Conservation (phyloP, 2,797 vertebrate species). For the Cuculus canorus region DNA sequence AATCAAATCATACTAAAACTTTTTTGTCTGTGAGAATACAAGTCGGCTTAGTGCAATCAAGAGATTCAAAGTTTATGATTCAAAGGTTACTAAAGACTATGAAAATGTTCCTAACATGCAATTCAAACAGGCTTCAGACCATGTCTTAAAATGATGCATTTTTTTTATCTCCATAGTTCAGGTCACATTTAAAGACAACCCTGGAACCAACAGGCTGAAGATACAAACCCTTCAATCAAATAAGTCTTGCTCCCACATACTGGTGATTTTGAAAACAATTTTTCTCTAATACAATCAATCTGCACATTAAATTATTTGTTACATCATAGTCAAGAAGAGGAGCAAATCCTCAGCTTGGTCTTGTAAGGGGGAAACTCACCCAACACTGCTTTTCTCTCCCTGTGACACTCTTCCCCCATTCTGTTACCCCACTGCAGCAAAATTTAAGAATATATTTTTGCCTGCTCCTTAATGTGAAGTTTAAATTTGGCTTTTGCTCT, state of each 20-base stretch:
- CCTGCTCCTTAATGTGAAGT: too few relatives aligned
- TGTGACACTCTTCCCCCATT: conserved; percentile 12
- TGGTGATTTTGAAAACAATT: neutral
- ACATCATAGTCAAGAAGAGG: neutral
- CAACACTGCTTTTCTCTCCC: neutral
- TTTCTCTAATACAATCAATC: neutral
- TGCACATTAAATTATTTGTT: neutral
- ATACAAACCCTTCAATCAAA: neutral
- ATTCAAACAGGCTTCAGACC: neutral
- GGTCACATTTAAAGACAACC: neutral
- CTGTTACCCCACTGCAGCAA: neutral
- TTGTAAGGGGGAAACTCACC: conserved; percentile 35
- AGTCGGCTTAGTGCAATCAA: neutral
- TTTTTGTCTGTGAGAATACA: neutral
- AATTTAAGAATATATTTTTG: too few relatives aligned
- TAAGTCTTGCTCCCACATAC: neutral
- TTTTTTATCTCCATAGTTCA: neutral
- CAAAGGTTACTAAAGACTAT: neutral
- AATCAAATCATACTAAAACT: neutral
- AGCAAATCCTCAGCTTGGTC: neutral
- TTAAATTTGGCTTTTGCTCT: too few relatives aligned
- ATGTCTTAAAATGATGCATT: neutral
- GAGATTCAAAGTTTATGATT: neutral
- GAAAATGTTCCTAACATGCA: neutral
- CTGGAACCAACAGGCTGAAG: neutral